Percentiles rank a stretch among this genome's conserved stretches.
These are phyloP conservation scores for Subanguina moxae DNA, from an alignment of 1,140 invertebrate species.

Conservation along the genomic window DNA sequence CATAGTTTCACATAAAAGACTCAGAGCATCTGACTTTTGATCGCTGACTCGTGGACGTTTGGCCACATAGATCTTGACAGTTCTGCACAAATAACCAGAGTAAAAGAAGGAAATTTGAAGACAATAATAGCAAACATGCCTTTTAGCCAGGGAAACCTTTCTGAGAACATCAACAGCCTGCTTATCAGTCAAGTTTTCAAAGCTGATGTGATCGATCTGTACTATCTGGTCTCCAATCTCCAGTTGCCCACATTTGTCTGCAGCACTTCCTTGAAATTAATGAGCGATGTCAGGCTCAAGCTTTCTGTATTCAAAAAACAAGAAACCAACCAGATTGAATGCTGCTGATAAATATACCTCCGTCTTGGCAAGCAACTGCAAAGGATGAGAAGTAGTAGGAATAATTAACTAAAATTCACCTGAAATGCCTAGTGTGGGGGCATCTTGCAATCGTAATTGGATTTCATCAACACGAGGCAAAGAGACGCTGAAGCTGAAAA, in stretches of 20 bases:
- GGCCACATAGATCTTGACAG: constrained; percentile 46
- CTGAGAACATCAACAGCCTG: constrained; percentile 49
- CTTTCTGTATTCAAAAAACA: constrained; percentile 3
- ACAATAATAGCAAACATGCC: neutral
- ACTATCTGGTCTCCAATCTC: constrained; percentile 80
- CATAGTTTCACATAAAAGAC: constrained; percentile 48
- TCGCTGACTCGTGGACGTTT: constrained; percentile 42
- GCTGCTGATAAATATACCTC: constrained; percentile 50
- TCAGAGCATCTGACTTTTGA: constrained; percentile 40
- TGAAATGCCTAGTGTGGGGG: constrained; percentile 39
- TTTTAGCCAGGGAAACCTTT: constrained; percentile 30
- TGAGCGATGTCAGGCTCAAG: neutral
- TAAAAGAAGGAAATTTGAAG: neutral
- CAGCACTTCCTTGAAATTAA: constrained; percentile 32
- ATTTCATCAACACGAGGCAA: constrained; percentile 47
- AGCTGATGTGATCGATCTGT: constrained; percentile 73
- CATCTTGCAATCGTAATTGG: constrained; percentile 39
- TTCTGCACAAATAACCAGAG: constrained; percentile 27
- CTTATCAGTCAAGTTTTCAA: constrained; percentile 58
- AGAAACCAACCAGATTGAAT: constrained; percentile 34
- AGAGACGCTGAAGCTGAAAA: constrained; percentile 40
- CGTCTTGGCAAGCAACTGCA: constrained; percentile 51
- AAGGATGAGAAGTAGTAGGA: too few species aligned
- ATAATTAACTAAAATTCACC: too few species aligned
- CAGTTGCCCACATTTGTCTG: constrained; percentile 25